Evolutionary conservation across 2,888 invertebrate species (phyloP).

Genomic region (Lamproptera curius): DNA sequence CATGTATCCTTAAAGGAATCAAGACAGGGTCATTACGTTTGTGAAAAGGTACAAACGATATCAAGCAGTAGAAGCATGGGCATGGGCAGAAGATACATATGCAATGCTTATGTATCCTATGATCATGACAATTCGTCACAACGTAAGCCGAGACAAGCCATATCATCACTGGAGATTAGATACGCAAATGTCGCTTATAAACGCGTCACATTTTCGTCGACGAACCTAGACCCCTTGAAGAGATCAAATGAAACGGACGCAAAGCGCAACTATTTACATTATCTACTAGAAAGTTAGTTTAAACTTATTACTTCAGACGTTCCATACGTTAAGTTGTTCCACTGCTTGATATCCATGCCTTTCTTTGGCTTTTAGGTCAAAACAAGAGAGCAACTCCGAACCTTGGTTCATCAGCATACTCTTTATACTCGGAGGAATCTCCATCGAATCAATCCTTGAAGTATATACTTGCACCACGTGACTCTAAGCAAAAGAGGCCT

Average conservation of each 20-base stretch:
- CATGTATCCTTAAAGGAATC: background rate
- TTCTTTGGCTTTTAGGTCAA: conserved; percentile 43
- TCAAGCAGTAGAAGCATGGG: background rate
- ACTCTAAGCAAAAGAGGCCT: conserved; percentile 45
- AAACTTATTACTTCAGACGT: no score
- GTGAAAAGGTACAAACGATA: conserved; percentile 12
- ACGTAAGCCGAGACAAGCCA: conserved; percentile 29
- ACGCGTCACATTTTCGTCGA: conserved; percentile 42
- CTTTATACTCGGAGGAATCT: conserved; percentile 40
- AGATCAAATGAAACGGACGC: conserved; percentile 20
- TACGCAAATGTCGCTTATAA: conserved; percentile 41
- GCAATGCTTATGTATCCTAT: conserved; percentile 6
- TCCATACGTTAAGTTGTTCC: background rate
- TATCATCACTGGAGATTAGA: conserved; percentile 48
- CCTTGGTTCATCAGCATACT: conserved; percentile 53
- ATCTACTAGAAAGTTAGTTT: conserved; percentile 54
- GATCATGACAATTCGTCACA: conserved; percentile 11
- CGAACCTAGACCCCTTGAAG: conserved; percentile 31
- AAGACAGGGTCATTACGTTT: conserved; percentile 1
- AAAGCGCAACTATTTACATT: conserved; percentile 40
- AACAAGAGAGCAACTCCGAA: conserved; percentile 54
- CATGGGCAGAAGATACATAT: conserved; percentile 8
- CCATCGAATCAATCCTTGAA: conserved; percentile 26
- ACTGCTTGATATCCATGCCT: background rate
- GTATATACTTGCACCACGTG: conserved; percentile 27